Base-by-base conservation (phyloP, 2,113 vertebrate species). In the Mesoclemmys tuberculata region DNA sequence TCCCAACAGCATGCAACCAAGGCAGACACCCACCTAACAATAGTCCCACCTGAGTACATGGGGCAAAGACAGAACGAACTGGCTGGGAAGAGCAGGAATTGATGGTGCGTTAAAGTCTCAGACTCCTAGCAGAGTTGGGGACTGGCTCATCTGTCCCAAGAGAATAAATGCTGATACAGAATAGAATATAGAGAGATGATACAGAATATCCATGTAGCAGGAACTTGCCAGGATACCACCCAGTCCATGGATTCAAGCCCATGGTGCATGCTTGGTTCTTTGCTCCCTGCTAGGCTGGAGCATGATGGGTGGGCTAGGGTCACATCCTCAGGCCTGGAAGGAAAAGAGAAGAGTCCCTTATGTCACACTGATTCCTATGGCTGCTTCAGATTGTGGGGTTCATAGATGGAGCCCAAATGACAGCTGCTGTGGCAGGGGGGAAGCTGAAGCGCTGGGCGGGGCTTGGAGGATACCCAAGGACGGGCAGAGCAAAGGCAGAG, bases 401-500 rank as follows among this genome's bases (percentile, higher is more conserved):
- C 51, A 14, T 14, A 52, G 51, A 52, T 13, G 51, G 64, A 71
- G n/a, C n/a, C 64, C n/a, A 22, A 38, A n/a, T 71, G 64, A 19
- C 4, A 38, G n/a, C n/a, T 4, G 44, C 0, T 0, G 64, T 10
- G 3, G 46, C 51, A 44, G 18, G 1, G 80, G 49, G 75, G 27
- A 10, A 29, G 74, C 74, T 27, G 44, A 77, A 31, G 8, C 41
- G 2, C 7, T 18, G 24, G 11, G 44, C 14, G 13, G 52, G 52
- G 27, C 26, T 58, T 38, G 24, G 51, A 41, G 16, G 8, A 3
- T 44, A 26, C 21, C 49, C 18, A 35, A 13, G 13, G 38, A 9
- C 9, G 55, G 26, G 24, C 6, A 21, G 51, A 24, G 38, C 13
- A 10, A 10, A 10, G 55, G 24, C 55, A 46, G 55, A 21, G n/a